Evolutionary conservation across 2,888 invertebrate genomes (phyloP), one percentile per base, ranked within the genome.

Genomic region (Nemoura dubitans): DNA sequence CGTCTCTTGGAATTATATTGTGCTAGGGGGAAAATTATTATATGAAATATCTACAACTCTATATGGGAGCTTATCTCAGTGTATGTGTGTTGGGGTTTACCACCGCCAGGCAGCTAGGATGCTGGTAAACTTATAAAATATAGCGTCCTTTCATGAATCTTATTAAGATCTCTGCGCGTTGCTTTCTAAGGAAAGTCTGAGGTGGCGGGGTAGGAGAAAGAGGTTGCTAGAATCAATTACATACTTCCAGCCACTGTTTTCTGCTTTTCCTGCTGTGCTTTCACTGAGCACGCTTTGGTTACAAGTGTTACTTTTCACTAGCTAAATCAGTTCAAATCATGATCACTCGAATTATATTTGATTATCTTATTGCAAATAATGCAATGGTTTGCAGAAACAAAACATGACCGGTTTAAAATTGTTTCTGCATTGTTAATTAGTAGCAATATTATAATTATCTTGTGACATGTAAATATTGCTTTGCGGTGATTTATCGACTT

Each of bases 81-180:
- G 87, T 87, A 87, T 87, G 87, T 87, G 86, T 80, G 87, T 78
- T 78, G 77, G 78, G 88, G 88, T 87, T 88, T 88, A 88, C 88
- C 87, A 85, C 77, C 86, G 85, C 28, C 77, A 78, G 87, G 87
- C 86, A 84, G 87, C 86, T 86, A 86, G 76, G 87, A 77, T 83
- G 92, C 93, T 93, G 93, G 91, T 94, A 94, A 94, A 81, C 81
- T 89, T 89, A 95, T 95, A 95, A 95, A 95, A 95, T 95, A 95
- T 95, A 94, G 95, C 94, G 94, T 94, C 94, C 95, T 95, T 95
- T 95, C 95, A 95, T 95, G 95, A 95, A 95, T 95, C 95, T 95
- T 95, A 95, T 95, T 95, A 95, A 95, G 95, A 95, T 95, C 95
- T 94, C 94, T 94, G 88, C 86, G 86, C 87, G 87, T 76, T 81